A percentile compares a stretch with the other conserved stretches of the same genome.
Evolutionary conservation across 2,888 invertebrate genomes (phyloP).

Genomic region (Biston stratarius): DNA sequence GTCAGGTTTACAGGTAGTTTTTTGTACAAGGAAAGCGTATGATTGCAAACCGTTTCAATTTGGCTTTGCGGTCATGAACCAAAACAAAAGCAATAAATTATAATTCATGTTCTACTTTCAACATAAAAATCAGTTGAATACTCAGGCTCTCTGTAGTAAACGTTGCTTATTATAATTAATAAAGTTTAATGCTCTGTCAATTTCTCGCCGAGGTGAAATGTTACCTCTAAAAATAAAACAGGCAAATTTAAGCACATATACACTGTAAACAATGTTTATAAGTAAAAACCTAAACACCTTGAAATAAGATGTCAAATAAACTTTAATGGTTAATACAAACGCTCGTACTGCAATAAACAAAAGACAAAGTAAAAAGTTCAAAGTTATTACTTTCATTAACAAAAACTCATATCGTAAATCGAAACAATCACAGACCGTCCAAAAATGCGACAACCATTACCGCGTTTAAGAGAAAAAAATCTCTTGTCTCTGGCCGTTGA

Average conservation of each 20-base stretch:
- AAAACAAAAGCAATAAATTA: background rate
- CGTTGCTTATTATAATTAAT: no score
- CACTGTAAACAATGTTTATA: no score
- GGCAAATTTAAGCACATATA: no score
- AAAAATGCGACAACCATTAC: conserved; percentile 73
- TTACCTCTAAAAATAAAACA: no score
- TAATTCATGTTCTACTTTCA: background rate
- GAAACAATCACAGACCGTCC: conserved; percentile 68
- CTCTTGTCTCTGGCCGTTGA: conserved; percentile 58
- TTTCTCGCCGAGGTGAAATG: no score
- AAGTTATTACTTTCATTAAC: conserved; percentile 72
- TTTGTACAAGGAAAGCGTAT: no score
- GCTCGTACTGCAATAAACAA: conserved; percentile 40
- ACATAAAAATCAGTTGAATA: no score
- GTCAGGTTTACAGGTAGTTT: no score
- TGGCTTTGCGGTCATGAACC: no score
- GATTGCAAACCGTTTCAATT: no score
- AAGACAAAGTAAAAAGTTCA: conserved; percentile 39
- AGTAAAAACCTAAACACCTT: background rate
- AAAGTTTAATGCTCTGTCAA: no score
- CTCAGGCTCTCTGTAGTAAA: no score
- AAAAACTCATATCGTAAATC: conserved; percentile 79
- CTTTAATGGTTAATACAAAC: conserved; percentile 39
- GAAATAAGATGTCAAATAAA: conserved; percentile 43
- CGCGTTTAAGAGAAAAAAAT: conserved; percentile 63